Evolutionary conservation across 2,888 invertebrate species (phyloP).

Genomic region (Aromia moschata): DNA sequence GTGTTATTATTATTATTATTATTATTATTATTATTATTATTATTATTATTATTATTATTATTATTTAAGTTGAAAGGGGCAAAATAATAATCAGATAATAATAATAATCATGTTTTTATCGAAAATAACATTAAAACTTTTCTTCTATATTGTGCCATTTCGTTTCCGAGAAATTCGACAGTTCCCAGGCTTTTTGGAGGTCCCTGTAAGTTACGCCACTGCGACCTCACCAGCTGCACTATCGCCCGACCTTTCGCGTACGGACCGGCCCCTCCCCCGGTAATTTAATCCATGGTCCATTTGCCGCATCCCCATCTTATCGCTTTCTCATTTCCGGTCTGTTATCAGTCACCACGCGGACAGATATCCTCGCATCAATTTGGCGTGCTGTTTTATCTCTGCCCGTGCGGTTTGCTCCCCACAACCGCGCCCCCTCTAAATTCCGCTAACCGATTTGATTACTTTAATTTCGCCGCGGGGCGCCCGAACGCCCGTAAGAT

Average conservation of each 20-base stretch:
- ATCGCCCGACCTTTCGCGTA: constrained; percentile 20
- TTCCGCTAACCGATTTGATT: constrained; percentile 48
- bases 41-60: too few relatives aligned
- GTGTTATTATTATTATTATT: too few relatives aligned
- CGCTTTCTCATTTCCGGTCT: constrained; percentile 49
- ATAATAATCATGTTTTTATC: too few relatives aligned
- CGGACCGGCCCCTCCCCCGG: constrained; percentile 27
- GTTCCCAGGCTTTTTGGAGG: too few relatives aligned
- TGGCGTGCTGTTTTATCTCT: constrained; percentile 37
- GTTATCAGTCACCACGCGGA: constrained; percentile 46
- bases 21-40: too few relatives aligned
- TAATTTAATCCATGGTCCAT: constrained; percentile 50
- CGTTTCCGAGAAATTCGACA: too few relatives aligned
- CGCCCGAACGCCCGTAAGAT: constrained; percentile 29
- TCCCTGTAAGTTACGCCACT: too few relatives aligned
- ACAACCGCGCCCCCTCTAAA: constrained; percentile 38
- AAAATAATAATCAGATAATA: too few relatives aligned
- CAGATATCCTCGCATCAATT: constrained; percentile 40
- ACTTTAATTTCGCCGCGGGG: constrained; percentile 43
- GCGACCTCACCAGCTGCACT: constrained; percentile 37
- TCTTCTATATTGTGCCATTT: too few relatives aligned
- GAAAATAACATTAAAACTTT: too few relatives aligned
- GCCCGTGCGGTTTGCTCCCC: constrained; percentile 36
- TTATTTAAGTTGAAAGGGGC: too few relatives aligned
- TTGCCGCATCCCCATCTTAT: constrained; percentile 49